Evolutionary conservation across 2,113 vertebrate genomes (phyloP), one percentile per base, ranked within the genome.

Genomic region (Sula dactylatra): DNA sequence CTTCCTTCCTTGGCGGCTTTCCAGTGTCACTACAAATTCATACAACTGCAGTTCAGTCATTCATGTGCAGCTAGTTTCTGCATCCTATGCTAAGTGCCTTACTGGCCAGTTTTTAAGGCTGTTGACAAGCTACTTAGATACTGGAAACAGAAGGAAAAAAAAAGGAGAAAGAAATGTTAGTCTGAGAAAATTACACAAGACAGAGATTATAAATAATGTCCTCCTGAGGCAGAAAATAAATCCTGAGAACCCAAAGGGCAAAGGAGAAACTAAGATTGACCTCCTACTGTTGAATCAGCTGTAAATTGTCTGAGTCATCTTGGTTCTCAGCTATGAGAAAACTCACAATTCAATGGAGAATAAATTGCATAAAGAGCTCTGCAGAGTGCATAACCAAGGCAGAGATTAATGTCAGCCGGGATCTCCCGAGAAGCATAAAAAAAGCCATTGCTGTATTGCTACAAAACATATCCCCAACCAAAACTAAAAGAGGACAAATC

Each of bases 281-380:
- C 93, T 95, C 83, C 82, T 82, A 29, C 61, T 90, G 70, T 96
- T 92, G 66, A 93, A 78, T 95, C 76, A 95, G 79, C 84, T 86
- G 50, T 83, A 82, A 86, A 93, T 96, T 78, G 40, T 70, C 85
- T 94, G 86, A 97, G 79, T 97, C 86, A 97, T 92, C 93, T 88
- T 70, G 56, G 76, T 86, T 90, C 77, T 84, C 64, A 56, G 52
- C 76, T 76, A 64, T 62, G 49, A 78, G 82, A 88, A 93, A 50
- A 21, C 32, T 72, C 64, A 44, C 52, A 91, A 78, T 88, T 92
- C 86, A 94, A n/a, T 70, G 31, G 69, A 85, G 86, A 95, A 89
- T 56, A 79, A 96, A 92, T 56, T 96, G 76, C 49, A 94, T 93
- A 74, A 93, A 79, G 81, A 95, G n/a, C 61, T 88, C 81, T 88